Evolutionary conservation across 2,797 vertebrate species (phyloP), one percentile per base, ranked within the genome.

Genomic region (Argyrosomus regius): DNA sequence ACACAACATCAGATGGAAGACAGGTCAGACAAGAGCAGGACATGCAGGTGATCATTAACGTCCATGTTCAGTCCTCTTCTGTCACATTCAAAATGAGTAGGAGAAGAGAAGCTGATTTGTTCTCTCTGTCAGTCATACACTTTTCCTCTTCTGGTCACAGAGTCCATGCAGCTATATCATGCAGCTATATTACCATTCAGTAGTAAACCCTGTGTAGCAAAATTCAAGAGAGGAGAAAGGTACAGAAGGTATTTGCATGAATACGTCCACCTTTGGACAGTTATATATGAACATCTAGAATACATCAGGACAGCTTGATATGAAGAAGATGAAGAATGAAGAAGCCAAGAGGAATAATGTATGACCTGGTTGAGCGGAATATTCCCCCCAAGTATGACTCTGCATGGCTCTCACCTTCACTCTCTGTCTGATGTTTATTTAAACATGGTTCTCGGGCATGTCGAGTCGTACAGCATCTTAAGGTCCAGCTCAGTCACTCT

Each of bases 361-460:
- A 89, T 87, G 83, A 82, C 69, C 67, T 13, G 22, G 17, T 41
- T 1, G 54, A 85, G 80, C 16, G 13, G 61, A 82, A 65, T 80
- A 78, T 73, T n/a, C 75, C 60, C 50, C 60, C 50, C 12, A 48
- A 70, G 77, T 61, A 68, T 85, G 82, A 71, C 79, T 77, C 74
- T 80, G 75, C 61, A 65, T 39, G 60, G 66, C 69, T 82, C 57
- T 74, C 75, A 81, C 80, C 83, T 67, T 77, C 77, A 65, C 65
- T 60, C 61, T 59, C 61, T 3, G 26, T 77, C 81, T 91, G 80
- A 88, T 88, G 81, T 88, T 92, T 91, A 89, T 92, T 90, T 91
- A 90, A 90, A 88, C 70, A 60, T 18, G 46, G 57, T 82, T 80
- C 72, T 71, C 6, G 1, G 71, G 62, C 66, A 65, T 72, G 62